These are phyloP conservation scores for Sphaerophoria taeniata DNA, from an alignment of 2,888 invertebrate genomes.

Conservation along the genomic window DNA sequence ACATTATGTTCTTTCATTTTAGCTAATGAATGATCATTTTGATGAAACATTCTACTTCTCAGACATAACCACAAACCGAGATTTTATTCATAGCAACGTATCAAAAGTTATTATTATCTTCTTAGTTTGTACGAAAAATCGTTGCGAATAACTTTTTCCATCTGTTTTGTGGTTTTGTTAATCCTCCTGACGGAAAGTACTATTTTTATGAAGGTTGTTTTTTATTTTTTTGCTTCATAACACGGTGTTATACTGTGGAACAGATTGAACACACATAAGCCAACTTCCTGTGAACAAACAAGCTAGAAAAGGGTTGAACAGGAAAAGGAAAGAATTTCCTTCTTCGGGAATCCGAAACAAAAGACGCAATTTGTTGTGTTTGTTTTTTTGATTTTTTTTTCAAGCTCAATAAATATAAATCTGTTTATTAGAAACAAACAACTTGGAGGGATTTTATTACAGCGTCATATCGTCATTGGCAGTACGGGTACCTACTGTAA, in stretches of 20 bases:
- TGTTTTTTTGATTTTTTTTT: neutral
- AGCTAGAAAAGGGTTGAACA: neutral
- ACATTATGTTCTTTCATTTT: too few relatives aligned
- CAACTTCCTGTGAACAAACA: too few relatives aligned
- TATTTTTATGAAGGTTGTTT: conserved; percentile 9
- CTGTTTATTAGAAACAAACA: conserved; percentile 34
- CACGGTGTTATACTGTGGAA: neutral
- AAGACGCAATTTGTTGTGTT: neutral
- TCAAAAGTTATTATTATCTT: too few relatives aligned
- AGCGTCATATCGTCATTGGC: too few relatives aligned
- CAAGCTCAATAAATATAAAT: conserved; percentile 23
- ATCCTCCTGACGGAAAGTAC: conserved; percentile 4
- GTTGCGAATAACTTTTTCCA: neutral
- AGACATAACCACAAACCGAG: too few relatives aligned
- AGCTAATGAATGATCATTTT: too few relatives aligned
- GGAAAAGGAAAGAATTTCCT: neutral
- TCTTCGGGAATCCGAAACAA: conserved; percentile 1
- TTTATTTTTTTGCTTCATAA: conserved; percentile 4
- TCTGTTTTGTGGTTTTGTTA: conserved; percentile 20
- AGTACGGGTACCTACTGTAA: neutral
- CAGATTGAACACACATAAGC: neutral
- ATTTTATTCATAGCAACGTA: too few relatives aligned
- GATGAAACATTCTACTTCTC: too few relatives aligned
- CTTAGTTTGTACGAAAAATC: neutral
- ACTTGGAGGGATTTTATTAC: conserved; percentile 30